These are phyloP conservation scores for Hofmannophila pseudospretella DNA, from an alignment of 2,888 invertebrate genomes.

Conservation along the genomic window DNA sequence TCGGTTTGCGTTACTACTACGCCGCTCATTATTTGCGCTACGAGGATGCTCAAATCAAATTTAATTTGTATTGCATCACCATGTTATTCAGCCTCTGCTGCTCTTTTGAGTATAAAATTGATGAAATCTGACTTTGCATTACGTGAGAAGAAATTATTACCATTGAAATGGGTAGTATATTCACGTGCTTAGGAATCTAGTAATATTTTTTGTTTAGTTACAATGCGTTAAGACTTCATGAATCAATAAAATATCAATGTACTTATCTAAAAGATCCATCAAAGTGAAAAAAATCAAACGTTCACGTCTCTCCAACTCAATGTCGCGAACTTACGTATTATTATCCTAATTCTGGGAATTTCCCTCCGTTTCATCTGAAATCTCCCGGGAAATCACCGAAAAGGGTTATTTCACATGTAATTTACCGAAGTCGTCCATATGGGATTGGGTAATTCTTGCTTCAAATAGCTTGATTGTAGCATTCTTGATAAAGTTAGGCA, in stretches of 20 bases:
- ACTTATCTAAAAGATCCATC: too few relatives aligned
- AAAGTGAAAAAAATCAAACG: background rate
- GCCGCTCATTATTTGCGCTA: constrained; percentile 7
- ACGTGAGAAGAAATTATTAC: too few relatives aligned
- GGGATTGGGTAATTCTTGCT: constrained; percentile 11
- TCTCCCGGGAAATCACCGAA: constrained; percentile 39
- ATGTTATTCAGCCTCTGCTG: too few relatives aligned
- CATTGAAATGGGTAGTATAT: too few relatives aligned
- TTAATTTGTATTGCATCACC: too few relatives aligned
- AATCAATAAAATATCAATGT: too few relatives aligned
- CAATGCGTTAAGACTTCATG: background rate
- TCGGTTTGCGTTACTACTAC: constrained; percentile 3
- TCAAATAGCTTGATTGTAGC: background rate
- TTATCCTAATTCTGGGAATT: constrained; percentile 24
- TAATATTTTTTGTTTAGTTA: too few relatives aligned
- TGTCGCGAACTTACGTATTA: constrained; percentile 14
- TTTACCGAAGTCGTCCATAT: constrained; percentile 18
- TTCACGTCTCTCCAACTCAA: constrained; percentile 4
- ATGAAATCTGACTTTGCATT: too few relatives aligned
- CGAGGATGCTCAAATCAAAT: constrained; percentile 12
- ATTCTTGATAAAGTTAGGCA: constrained; percentile 1
- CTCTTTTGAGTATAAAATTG: too few relatives aligned
- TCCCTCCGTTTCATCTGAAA: constrained; percentile 18
- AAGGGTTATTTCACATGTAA: constrained; percentile 31
- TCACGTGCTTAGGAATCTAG: too few relatives aligned